These are phyloP conservation scores for Oxystoma pomonae DNA, from an alignment of 2,888 invertebrate genomes.

Conservation along the genomic window DNA sequence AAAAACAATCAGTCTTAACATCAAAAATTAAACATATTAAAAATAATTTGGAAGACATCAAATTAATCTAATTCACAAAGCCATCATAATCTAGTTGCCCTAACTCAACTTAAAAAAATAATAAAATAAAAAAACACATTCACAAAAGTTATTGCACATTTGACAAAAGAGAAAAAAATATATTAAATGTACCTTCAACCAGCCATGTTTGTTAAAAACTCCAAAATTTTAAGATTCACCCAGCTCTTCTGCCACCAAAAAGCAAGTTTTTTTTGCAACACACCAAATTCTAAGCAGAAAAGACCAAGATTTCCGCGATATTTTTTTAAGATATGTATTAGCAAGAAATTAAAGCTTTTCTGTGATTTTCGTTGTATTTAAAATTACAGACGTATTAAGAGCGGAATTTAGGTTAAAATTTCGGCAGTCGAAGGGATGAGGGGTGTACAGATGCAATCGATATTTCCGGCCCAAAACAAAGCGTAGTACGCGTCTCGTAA, in stretches of 20 bases:
- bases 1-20: neutral
- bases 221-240: too few species aligned
- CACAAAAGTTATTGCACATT: neutral
- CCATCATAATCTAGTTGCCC: constrained; percentile 1
- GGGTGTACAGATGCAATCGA: neutral
- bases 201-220: neutral
- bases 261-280: neutral
- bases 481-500: too few species aligned
- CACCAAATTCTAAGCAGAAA: too few species aligned
- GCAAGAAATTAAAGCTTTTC: too few species aligned
- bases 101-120: neutral
- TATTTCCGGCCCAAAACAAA: neutral
- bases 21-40: neutral
- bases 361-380: too few species aligned
- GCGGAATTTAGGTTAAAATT: neutral
- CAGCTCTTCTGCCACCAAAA: neutral
- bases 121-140: neutral
- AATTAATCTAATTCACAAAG: constrained; percentile 12
- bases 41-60: constrained; percentile 9
- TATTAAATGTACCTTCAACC: neutral
- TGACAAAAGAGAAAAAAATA: neutral
- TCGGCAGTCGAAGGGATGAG: neutral
- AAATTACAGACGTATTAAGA: too few species aligned
- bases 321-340: too few species aligned
- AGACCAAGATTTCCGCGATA: too few species aligned